Percentiles rank a stretch among this genome's conserved stretches.
These are phyloP conservation scores for Eupithecia insigniata DNA, from an alignment of 2,888 invertebrate genomes.

Conservation along the genomic window DNA sequence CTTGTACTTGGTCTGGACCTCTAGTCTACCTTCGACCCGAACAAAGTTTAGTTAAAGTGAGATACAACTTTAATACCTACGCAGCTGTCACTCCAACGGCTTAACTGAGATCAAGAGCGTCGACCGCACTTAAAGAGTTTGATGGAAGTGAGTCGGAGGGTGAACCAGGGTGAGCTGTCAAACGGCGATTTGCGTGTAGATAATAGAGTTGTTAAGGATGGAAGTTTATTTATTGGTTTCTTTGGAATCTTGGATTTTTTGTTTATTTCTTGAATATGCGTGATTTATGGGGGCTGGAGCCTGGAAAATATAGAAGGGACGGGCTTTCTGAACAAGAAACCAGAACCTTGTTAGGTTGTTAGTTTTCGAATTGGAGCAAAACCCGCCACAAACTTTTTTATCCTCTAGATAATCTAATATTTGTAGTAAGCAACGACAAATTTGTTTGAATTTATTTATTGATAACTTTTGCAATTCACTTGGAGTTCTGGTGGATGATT, in stretches of 20 bases:
- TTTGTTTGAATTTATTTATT: too few relatives aligned
- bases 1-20: too few relatives aligned
- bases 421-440: too few relatives aligned
- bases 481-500: not conserved
- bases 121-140: not conserved
- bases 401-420: too few relatives aligned
- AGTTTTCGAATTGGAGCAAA: too few relatives aligned
- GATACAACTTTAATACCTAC: not conserved
- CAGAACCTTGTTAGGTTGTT: too few relatives aligned
- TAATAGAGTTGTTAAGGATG: not conserved
- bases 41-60: not conserved
- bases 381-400: too few relatives aligned
- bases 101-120: not conserved
- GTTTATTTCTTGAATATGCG: not conserved
- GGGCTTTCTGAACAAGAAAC: too few relatives aligned
- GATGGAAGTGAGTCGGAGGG: not conserved
- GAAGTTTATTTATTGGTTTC: not conserved
- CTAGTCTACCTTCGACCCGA: too few relatives aligned
- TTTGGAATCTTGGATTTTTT: not conserved
- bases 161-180: not conserved
- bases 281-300: not conserved
- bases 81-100: not conserved
- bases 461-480: too few relatives aligned
- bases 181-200: slow-evolving; percentile 1
- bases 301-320: too few relatives aligned